Evolutionary conservation across 2,888 invertebrate species (phyloP).

Genomic region (Dugesia japonica): DNA sequence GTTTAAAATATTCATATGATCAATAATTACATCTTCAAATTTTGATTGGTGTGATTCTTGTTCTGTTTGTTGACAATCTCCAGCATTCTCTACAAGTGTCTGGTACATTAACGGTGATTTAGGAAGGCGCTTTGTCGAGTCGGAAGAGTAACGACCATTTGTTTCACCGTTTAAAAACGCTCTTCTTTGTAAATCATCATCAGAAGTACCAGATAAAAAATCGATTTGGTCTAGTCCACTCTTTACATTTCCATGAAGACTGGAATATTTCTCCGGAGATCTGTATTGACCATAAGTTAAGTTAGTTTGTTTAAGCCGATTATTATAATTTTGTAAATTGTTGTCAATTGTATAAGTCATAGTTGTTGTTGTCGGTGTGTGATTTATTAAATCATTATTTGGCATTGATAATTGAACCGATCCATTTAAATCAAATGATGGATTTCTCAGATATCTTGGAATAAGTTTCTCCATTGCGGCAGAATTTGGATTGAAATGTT

Average conservation of each 20-base stretch:
- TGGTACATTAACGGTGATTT: background rate
- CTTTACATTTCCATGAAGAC: background rate
- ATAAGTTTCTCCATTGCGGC: background rate
- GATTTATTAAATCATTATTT: background rate
- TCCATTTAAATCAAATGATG: background rate
- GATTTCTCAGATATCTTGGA: background rate
- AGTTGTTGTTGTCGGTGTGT: background rate
- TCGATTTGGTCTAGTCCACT: background rate
- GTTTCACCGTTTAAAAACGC: background rate
- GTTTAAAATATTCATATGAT: background rate
- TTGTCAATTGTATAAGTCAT: background rate
- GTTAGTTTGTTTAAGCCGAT: background rate
- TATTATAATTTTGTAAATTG: background rate
- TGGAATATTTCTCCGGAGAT: background rate
- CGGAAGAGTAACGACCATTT: background rate
- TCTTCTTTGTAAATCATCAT: background rate
- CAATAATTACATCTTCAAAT: background rate
- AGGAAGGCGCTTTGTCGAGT: background rate
- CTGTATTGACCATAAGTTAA: background rate
- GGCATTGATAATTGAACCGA: background rate
- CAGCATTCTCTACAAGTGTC: background rate
- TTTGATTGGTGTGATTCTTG: background rate
- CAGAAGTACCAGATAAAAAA: background rate
- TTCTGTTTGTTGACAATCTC: background rate
- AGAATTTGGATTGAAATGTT: background rate